A percentile compares a stretch with the other conserved stretches of the same genome.
Evolutionary conservation across 64 coral and sea anemone genomes (phyloP).

Genomic region (Montipora cactus): DNA sequence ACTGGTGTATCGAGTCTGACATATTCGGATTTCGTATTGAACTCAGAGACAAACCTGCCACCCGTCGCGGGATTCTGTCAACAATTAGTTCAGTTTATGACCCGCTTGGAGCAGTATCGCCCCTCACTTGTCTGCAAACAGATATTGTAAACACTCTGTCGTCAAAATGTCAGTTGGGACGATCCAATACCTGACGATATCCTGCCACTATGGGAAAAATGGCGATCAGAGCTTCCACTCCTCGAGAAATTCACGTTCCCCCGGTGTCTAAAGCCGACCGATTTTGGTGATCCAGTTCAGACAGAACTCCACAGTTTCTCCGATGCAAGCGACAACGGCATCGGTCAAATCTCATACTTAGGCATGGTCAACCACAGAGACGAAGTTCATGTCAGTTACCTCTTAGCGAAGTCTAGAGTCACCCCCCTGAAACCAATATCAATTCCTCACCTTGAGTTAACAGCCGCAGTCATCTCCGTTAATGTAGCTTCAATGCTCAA

Average conservation of each 20-base stretch:
- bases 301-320: conserved; percentile 63
- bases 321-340: conserved; percentile 61
- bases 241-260: conserved; percentile 49
- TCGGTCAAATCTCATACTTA: conserved; percentile 61
- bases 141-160: no score
- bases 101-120: no score
- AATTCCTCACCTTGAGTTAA: no score
- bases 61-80: no score
- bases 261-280: not conserved
- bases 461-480: no score
- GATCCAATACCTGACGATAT: no score
- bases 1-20: no score
- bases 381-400: conserved; percentile 58
- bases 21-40: no score
- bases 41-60: no score
- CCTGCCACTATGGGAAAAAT: not conserved
- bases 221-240: conserved; percentile 33
- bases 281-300: conserved; percentile 15
- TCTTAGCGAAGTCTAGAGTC: conserved; percentile 52
- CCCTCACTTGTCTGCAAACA: no score
- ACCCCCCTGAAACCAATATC: conserved; percentile 2
- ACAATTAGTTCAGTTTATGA: no score
- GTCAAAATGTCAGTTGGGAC: no score
- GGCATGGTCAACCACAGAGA: conserved; percentile 29
- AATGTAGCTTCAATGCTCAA: not conserved